Evolutionary conservation across 2,888 invertebrate species (phyloP), one percentile per base, ranked within the genome.

Genomic region (Zygothrica quintamaculata): DNA sequence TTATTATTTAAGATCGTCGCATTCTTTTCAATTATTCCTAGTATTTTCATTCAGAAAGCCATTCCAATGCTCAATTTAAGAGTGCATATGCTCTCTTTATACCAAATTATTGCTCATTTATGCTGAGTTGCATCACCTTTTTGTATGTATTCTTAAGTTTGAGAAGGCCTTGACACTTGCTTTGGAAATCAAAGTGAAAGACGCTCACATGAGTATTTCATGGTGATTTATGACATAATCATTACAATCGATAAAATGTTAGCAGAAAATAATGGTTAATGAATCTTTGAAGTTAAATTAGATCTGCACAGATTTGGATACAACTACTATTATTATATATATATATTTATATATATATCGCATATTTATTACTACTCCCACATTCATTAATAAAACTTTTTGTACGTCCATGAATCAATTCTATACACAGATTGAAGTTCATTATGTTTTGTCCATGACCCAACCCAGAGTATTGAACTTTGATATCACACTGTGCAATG

Each of bases 121-220:
- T 53, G 56, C 53, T 71, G 72, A 50, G 56, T 61, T 66, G 66
- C 72, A 61, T 71, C 72, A 66, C 33, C 46, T 57, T 56, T n/a
- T 44, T 3, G 52, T 56, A 40, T 44, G 46, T 56, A 61, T 72
- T 72, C 62, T 67, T 51, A 16, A 50, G 44, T 51, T 42, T 51
- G 5, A n/a, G 4, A 29, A 61, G 36, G 33, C 72, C 67, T 70
- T 70, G 67, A 53, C 37, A 53, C 39, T 42, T 47, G 68, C 42
- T 53, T 37, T 47, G 70, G 64, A 43, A 69, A 22, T 25, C 57
- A 29, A 43, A 3, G 11, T 36, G 46, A 51, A 37, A 33, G 22
- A 43, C 9, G 31, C 22, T 29, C n/a, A 34, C 47, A 33, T 13
- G 11, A 5, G 40, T 44, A 47, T 48, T 43, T 65, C 40, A 51